Evolutionary conservation across 1,140 invertebrate species (phyloP).

Genomic region (Diabrotica virgifera): DNA sequence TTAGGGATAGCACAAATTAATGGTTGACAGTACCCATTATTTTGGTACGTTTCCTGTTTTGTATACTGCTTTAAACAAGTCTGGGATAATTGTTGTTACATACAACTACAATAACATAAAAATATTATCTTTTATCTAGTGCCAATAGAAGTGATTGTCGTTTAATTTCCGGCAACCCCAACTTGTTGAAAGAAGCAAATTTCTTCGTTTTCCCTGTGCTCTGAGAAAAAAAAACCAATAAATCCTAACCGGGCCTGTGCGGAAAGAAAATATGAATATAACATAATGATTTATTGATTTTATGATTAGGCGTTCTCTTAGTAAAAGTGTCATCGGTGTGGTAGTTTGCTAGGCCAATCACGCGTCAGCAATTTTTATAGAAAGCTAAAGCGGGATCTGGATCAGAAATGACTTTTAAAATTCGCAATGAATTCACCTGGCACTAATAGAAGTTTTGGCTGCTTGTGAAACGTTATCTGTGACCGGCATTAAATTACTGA

Average conservation of each 20-base stretch:
- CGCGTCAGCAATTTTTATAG: constrained; percentile 2
- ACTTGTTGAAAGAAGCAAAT: too few species aligned
- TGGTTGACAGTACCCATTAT: too few species aligned
- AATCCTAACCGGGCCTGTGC: not conserved
- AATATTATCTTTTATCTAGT: too few species aligned
- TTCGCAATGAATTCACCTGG: not conserved
- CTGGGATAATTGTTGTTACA: too few species aligned
- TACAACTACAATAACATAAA: too few species aligned
- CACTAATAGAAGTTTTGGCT: not conserved
- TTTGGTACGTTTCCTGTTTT: too few species aligned
- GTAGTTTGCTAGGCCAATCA: constrained; percentile 1
- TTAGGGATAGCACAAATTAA: too few species aligned
- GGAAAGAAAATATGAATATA: not conserved
- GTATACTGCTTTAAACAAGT: too few species aligned
- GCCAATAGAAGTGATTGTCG: too few species aligned
- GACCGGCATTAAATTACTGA: not conserved
- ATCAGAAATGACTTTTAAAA: not conserved
- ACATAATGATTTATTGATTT: not conserved
- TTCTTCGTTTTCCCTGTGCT: too few species aligned
- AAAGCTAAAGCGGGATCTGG: not conserved
- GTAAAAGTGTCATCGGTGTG: constrained; percentile 1
- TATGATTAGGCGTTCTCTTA: constrained; percentile 1
- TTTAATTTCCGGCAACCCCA: too few species aligned
- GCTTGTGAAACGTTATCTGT: not conserved
- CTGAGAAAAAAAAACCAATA: too few species aligned